Evolutionary conservation across 2,888 invertebrate species (phyloP), one percentile per base, ranked within the genome.

Genomic region (Drosophila koepferae): DNA sequence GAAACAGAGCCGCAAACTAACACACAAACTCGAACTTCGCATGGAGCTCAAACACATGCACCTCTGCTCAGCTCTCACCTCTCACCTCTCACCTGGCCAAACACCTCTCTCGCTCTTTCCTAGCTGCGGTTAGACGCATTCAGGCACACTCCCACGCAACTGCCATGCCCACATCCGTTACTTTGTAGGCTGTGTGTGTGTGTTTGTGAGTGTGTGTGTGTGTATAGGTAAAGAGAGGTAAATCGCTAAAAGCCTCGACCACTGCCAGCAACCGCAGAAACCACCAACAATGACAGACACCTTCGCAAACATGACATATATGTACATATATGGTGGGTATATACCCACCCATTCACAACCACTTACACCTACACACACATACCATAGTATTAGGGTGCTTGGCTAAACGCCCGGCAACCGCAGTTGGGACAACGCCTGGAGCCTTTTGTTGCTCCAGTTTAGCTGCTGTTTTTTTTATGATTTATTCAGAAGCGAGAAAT

Each of bases 281-380:
- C 86, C 90, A 71, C 82, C 74, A 88, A 79, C 90, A 86, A 82
- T 65, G 63, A 70, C 73, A 70, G 63, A 84, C 66, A 60, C 14
- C 58, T 48, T 36, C 34, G 54, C 64, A 67, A 54, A 72, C 83
- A 67, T 56, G 54, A 80, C 71, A 71, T 56, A 49, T 51, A 69
- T n/a, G n/a, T 38, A 49, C 48, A 63, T 38, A 54, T 44, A 66
- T 20, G 10, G 20, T 20, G 20, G 20, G 2, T 20, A 20, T 16
- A 63, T 6, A 2, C 40, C 40, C 38, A 16, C 55, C 23, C 53
- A 44, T 38, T 18, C 49, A 62, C 34, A 43, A 18, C 5, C 18
- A 63, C 43, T 43, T 10, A 43, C 44, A 20, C 12, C n/a, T 9
- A 41, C 65, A 28, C 58, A 36, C 16, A 20, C 43, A 38, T 14